These are phyloP conservation scores for Apodemus speciosus DNA, from an alignment of 2,113 vertebrate genomes.

Conservation along the genomic window DNA sequence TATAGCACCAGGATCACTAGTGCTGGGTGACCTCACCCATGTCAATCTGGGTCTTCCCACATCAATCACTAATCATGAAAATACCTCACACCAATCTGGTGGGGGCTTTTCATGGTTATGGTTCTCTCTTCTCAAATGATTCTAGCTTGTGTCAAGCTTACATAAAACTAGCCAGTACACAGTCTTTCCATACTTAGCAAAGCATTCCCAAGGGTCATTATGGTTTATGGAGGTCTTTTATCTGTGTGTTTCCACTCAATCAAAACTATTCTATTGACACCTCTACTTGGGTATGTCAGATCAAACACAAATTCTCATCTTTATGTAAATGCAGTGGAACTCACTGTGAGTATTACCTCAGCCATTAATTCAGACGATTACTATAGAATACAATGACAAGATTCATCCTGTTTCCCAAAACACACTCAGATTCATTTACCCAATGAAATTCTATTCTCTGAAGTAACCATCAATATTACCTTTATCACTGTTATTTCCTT, in stretches of 20 bases:
- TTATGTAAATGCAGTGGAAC: not conserved
- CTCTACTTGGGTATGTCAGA: not conserved
- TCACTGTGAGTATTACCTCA: not conserved
- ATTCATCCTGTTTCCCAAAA: conserved; percentile 16
- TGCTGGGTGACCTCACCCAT: too few relatives aligned
- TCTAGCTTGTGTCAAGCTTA: not conserved
- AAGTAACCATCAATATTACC: conserved; percentile 34
- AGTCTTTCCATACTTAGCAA: conserved; percentile 10
- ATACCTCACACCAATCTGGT: not conserved
- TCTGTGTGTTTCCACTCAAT: not conserved
- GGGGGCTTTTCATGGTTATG: not conserved
- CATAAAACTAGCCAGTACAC: not conserved
- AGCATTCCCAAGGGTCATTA: not conserved
- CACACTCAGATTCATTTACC: not conserved
- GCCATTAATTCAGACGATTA: not conserved
- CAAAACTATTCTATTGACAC: not conserved
- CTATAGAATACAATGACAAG: not conserved
- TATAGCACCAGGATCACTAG: too few relatives aligned
- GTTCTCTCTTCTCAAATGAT: not conserved
- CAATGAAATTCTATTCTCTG: conserved; percentile 43
- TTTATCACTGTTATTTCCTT: conserved; percentile 44
- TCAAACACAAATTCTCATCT: not conserved
- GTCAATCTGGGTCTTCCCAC: not conserved
- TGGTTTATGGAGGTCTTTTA: not conserved
- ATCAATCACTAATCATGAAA: not conserved